phyloP scores from a whole-genome alignment of 1,140 invertebrate genomes.

The Manduca sexta region DNA sequence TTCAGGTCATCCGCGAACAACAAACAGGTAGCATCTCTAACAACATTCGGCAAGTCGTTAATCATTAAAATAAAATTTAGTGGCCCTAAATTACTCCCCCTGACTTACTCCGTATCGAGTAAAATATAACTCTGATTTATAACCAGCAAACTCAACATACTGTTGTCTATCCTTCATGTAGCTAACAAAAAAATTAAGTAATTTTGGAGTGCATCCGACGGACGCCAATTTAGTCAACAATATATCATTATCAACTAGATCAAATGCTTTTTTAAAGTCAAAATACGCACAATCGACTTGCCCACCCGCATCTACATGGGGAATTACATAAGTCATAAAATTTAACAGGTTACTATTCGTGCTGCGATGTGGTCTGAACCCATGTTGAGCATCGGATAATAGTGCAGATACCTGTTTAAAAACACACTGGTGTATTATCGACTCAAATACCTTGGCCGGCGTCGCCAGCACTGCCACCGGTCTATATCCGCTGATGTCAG shows the following conservation, averaged over 20 bases:
- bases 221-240: slow-evolving; percentile 17
- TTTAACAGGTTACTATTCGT: too few species aligned
- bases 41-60: too few species aligned
- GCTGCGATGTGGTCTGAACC: background rate
- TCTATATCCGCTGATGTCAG: background rate
- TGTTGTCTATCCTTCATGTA: slow-evolving; percentile 11
- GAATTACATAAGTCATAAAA: slow-evolving; percentile 6
- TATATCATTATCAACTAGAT: slow-evolving; percentile 17
- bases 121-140: slow-evolving; percentile 13
- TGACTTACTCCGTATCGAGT: slow-evolving; percentile 22
- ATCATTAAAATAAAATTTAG: too few species aligned
- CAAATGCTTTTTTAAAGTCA: slow-evolving; percentile 25
- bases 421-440: background rate
- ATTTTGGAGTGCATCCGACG: slow-evolving; percentile 15
- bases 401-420: background rate
- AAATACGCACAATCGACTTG: slow-evolving; percentile 17
- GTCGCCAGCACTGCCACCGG: background rate
- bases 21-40: too few species aligned
- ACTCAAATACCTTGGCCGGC: slow-evolving; percentile 4
- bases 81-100: too few species aligned
- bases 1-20: too few species aligned
- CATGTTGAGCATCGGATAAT: slow-evolving; percentile 1
- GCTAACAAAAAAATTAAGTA: slow-evolving; percentile 15
- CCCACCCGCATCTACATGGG: slow-evolving; percentile 9
- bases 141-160: slow-evolving; percentile 3